phyloP scores from a whole-genome alignment of 1,140 invertebrate genomes.

The Araneus ventricosus region DNA sequence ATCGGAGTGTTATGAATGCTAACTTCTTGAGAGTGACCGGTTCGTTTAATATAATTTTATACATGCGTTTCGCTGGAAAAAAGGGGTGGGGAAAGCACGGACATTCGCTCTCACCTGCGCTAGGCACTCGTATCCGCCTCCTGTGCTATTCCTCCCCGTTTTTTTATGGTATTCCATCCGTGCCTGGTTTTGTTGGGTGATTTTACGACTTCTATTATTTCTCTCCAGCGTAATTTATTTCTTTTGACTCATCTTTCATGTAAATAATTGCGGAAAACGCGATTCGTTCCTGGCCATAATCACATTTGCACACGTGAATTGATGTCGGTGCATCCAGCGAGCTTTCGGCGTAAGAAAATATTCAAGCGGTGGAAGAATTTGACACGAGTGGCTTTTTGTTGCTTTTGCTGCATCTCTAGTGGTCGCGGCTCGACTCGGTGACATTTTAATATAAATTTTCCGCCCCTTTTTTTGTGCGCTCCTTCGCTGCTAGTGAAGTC shows the following conservation, averaged over 20 bases:
- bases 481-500: neutral
- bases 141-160: neutral
- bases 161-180: constrained; percentile 48
- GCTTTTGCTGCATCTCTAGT: neutral
- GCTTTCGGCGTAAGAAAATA: constrained; percentile 23
- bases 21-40: constrained; percentile 40
- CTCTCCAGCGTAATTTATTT: constrained; percentile 66
- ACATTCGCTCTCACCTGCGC: constrained; percentile 45
- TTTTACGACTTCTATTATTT: constrained; percentile 67
- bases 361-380: constrained; percentile 1
- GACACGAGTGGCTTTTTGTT: constrained; percentile 5
- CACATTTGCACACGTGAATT: constrained; percentile 55
- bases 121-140: constrained; percentile 58
- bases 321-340: neutral
- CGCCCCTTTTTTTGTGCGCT: neutral
- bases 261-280: constrained; percentile 69
- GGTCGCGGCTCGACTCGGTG: neutral
- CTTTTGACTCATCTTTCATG: constrained; percentile 69
- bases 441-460: neutral
- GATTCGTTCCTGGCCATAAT: constrained; percentile 56
- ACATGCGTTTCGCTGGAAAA: constrained; percentile 22
- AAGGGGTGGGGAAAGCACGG: constrained; percentile 53
- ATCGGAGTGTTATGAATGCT: neutral
- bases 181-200: constrained; percentile 62
- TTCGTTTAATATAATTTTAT: constrained; percentile 53